Conservation (phyloP, 2,113 vertebrate species). For the Agelaius tricolor region DNA sequence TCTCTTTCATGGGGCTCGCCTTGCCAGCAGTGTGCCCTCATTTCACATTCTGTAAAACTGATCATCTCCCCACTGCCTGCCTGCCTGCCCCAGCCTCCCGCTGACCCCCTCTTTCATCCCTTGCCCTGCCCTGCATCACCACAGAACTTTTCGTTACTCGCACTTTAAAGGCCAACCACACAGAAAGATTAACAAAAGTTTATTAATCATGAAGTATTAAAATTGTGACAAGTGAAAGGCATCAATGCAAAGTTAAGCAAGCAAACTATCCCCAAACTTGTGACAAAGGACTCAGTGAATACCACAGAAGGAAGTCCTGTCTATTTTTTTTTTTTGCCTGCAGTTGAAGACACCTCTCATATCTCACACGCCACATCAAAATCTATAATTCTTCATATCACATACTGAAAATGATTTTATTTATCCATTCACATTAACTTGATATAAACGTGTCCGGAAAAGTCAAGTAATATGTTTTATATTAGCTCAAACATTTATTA, state of each 20-base stretch:
- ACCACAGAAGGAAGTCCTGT: not conserved
- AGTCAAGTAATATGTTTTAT: conserved; percentile 89
- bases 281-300: conserved; percentile 36
- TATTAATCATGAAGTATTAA: conserved; percentile 66
- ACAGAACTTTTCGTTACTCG: accelerated
- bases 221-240: conserved; percentile 57
- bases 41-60: not conserved
- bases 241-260: conserved; percentile 62
- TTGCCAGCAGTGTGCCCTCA: accelerated
- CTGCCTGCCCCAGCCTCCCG: accelerated
- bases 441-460: conserved; percentile 93
- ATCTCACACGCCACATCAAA: conserved; percentile 62
- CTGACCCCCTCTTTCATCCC: not conserved
- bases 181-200: conserved; percentile 69
- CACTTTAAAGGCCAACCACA: not conserved
- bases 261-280: conserved; percentile 57
- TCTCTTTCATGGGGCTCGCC: not conserved
- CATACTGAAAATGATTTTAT: conserved; percentile 97
- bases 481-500: conserved; percentile 97
- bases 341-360: conserved; percentile 35
- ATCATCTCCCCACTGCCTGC: not conserved
- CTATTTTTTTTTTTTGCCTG: conserved; percentile 35
- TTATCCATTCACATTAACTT: conserved; percentile 91
- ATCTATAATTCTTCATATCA: conserved; percentile 71
- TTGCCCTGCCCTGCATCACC: too few species aligned